A percentile compares a stretch with the other conserved stretches of the same genome.
Conservation (phyloP, 2,113 vertebrate species). For the Muntiacus reevesi region DNA sequence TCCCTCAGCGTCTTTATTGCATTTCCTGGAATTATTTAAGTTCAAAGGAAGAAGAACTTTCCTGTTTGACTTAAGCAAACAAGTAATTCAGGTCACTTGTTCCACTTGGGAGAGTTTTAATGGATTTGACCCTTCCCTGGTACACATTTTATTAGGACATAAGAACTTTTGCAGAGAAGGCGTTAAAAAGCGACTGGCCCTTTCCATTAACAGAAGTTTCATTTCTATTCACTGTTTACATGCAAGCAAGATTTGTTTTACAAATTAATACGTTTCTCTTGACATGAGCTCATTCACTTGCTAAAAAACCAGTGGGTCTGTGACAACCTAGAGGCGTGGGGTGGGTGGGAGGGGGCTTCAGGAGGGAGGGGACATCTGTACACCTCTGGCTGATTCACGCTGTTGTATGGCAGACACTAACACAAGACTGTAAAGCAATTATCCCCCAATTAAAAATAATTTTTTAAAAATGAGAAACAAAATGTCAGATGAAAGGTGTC, state of each 20-base stretch:
- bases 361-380: not conserved
- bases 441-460: not conserved
- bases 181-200: not conserved
- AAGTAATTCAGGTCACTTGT: conserved; percentile 65
- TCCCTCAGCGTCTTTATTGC: conserved; percentile 20
- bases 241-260: not conserved
- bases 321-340: not conserved
- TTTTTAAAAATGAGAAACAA: not conserved
- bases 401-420: not conserved
- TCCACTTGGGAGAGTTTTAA: conserved; percentile 57
- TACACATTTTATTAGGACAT: not conserved
- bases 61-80: conserved; percentile 68
- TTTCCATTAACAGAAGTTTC: not conserved
- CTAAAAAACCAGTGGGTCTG: not conserved
- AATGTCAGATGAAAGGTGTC: not conserved
- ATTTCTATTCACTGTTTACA: not conserved
- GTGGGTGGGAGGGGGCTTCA: not conserved
- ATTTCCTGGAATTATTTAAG: conserved; percentile 67
- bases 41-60: conserved; percentile 66
- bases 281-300: not conserved
- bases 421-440: not conserved
- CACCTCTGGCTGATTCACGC: not conserved
- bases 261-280: not conserved
- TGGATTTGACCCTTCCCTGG: conserved; percentile 60
- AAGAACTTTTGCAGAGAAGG: not conserved